Base-by-base conservation (phyloP, 2,888 invertebrate species). In the Amphipoea oculea region DNA sequence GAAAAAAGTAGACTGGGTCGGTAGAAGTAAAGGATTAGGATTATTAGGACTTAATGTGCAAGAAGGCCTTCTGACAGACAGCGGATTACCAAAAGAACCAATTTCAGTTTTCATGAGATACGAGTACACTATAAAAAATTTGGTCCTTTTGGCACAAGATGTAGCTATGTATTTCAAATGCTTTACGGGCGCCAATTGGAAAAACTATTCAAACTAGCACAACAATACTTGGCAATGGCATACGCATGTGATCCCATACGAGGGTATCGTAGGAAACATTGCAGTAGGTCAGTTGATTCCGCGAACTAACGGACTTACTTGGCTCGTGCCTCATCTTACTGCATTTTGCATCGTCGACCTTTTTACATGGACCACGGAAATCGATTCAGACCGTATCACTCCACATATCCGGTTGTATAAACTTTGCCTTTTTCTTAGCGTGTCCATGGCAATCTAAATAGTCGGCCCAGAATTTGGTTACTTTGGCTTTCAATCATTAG, bases 241-340 rank as follows among this genome's bases (percentile, higher is more conserved):
- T 45, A 23, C 51, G 57, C 40, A 73, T 71, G 51, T 77, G 40
- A 45, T 71, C 63, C 76, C 79, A 82, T 74, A 71, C 71, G 48
- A 65, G 68, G 62, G 71, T 66, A 66, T 70, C 62, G 81, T 76
- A 76, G 76, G 76, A 85, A 73, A 75, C 65, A 78, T 77, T 79
- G 82, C 82, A 89, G 88, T 90, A 89, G 91, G 90, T 89, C 91
- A 92, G 82, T 83, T 74, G 88, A 84, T 92, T 91, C 89, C 88
- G 85, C 81, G 86, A 90, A 89, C 76, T 84, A 88, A 87, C 87
- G 81, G 81, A 54, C n/a, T 23, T 60, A 70, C 81, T 84, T 78
- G 62, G 65, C 73, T 71, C 71, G 63, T 76, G 76, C 60, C 77
- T 81, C 82, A 84, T 72, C 78, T 85, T 54, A n/a, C 71, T 71